A percentile compares a stretch with the other conserved stretches of the same genome.
phyloP scores from a whole-genome alignment of 2,888 invertebrate species.

The Octonoba sinensis region DNA sequence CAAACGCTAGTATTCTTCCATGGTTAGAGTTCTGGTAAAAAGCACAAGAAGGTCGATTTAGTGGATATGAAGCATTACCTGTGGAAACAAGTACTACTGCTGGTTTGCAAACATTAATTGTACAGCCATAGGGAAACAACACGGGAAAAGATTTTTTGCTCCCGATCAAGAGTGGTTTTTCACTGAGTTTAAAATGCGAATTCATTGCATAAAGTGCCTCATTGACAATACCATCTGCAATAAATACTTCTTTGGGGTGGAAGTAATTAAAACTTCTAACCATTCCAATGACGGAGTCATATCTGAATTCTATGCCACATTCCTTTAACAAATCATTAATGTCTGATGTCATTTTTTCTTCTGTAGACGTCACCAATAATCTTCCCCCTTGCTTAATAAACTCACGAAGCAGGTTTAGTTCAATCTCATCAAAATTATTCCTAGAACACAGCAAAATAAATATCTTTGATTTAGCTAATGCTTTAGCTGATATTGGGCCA shows the following conservation, averaged over 20 bases:
- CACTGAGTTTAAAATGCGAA: neutral
- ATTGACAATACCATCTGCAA: slow-evolving; percentile 86
- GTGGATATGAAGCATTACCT: slow-evolving; percentile 92
- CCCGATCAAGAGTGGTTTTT: no score
- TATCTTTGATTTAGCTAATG: slow-evolving; percentile 5
- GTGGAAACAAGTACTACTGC: slow-evolving; percentile 91
- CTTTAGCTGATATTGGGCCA: neutral
- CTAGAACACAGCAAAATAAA: slow-evolving; percentile 17
- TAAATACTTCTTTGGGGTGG: slow-evolving; percentile 96
- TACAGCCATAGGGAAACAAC: slow-evolving; percentile 91
- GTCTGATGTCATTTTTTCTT: slow-evolving; percentile 85
- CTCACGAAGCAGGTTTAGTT: slow-evolving; percentile 76
- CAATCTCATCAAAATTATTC: neutral
- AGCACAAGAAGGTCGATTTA: slow-evolving; percentile 87
- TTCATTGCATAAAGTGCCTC: slow-evolving; percentile 73
- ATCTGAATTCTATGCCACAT: slow-evolving; percentile 93
- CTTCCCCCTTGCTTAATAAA: slow-evolving; percentile 89
- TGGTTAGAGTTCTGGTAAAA: slow-evolving; percentile 75
- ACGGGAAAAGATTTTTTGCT: neutral
- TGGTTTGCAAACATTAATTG: slow-evolving; percentile 90
- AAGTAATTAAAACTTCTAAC: slow-evolving; percentile 93
- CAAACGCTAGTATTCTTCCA: slow-evolving; percentile 87
- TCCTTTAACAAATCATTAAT: slow-evolving; percentile 96
- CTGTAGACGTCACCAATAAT: slow-evolving; percentile 85
- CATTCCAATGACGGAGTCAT: slow-evolving; percentile 92